Evolutionary conservation across 1,140 invertebrate species (phyloP), one percentile per base, ranked within the genome.

Genomic region (Conopomorpha cramerella): DNA sequence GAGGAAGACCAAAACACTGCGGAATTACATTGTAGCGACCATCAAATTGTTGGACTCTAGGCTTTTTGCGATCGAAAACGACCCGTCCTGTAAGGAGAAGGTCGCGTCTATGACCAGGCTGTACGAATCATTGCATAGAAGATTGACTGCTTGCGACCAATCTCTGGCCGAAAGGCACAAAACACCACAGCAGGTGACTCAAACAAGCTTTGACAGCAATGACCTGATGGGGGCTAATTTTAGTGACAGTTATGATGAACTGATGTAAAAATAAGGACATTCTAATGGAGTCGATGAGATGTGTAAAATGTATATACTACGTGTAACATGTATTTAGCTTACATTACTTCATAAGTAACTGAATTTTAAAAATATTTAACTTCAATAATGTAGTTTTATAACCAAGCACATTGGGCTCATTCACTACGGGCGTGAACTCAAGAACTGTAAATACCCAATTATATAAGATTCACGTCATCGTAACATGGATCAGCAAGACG

Each of bases 1-100:
- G 37, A 73, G 77, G 32, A 79, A 78, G 40, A 73, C 66, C 29
- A 79, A 79, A 45, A 78, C 77, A 0, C 46, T 78, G 12, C 53
- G 74, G 19, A 77, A 76, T 27, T 79, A 79, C 30, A 72, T 78
- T 6, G 73, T 79, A 3, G 74, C 72, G 7, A 71, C 72, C 8
- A 78, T 79, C 12, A 79, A 79, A 38, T 38, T 79, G 13, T 43
- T 79, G 4, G 77, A 79, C 52, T 79, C 74, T 0, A 51, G 77
- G 32, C 50, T 79, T 10, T 78, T 79, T 35, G 70, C 76, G 2
- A 77, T 79, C 16, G 77, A 78, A 56, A 67, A 63, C 13, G 77
- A 79, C 43, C 73, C 73, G 6, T 49, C 62, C 0, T 77, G 70
- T 37, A 78, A 77, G 43, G 73, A 78, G 39, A 79, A 79, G 41